Base-by-base conservation (phyloP, 2,888 invertebrate genomes). In the Pterostichus niger region DNA sequence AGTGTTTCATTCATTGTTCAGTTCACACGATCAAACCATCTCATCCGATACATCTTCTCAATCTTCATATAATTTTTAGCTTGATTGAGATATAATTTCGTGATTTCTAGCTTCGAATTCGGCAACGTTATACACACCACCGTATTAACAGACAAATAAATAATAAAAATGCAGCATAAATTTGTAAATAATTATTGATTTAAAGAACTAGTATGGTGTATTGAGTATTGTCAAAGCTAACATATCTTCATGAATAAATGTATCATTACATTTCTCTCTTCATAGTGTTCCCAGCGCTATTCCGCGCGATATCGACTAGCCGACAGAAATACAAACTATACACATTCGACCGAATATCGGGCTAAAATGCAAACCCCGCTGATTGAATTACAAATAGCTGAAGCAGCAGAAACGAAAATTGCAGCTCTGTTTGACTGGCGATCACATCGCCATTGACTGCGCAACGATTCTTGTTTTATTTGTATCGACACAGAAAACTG, bases 301-400 rank as follows among this genome's bases (percentile, higher is more conserved):
- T n/a, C 33, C 13, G 54, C 17, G 17, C 17, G 54, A 24, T 40
- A 40, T 0, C 9, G 40, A n/a, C 6, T 49, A n/a, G 3, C 49
- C 49, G 49, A 49, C 9, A 52, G 52, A 52, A 56, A 17, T 56
- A 56, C 40, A 77, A 13, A 56, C 13, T 49, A 24, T 46, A 44
- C 44, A 78, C 77, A 77, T 77, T 77, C 77, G 17, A 73, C 7
- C 40, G 81, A 44, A 73, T 73, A 81, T 81, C 71, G 81, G 52
- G 54, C 73, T 71, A 81, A 81, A 81, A 81, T 81, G 81, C 81
- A 81, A 81, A 81, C 71, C 68, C 24, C 44, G 71, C 75, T 82
- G 82, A 82, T 82, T 82, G 82, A 82, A 82, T 82, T 82, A 82
- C 82, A 83, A 83, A 76, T 77, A 77, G 83, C 68, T 83, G 83